These are phyloP conservation scores for Craniophora ligustri DNA, from an alignment of 2,888 invertebrate species.

Conservation along the genomic window DNA sequence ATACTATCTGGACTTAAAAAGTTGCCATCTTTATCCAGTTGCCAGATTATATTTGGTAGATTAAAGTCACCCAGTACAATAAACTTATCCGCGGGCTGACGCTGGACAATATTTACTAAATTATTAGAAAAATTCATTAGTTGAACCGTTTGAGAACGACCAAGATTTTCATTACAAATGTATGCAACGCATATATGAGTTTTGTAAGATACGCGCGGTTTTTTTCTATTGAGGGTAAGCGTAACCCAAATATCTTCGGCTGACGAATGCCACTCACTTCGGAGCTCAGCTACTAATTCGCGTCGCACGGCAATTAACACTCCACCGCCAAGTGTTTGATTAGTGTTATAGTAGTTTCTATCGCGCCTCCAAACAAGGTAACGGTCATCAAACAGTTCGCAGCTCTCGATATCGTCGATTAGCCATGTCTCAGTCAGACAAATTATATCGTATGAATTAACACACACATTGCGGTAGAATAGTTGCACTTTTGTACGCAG, in stretches of 20 bases:
- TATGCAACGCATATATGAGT: constrained; percentile 11
- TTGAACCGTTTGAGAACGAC: background rate
- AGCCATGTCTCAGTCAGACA: constrained; percentile 11
- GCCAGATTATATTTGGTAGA: no score
- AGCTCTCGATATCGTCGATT: constrained; percentile 16
- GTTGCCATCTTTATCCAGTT: no score
- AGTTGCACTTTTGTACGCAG: constrained; percentile 1
- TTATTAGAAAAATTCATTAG: constrained; percentile 3
- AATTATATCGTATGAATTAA: background rate
- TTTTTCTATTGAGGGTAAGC: background rate
- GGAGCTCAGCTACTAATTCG: no score
- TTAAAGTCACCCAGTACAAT: no score
- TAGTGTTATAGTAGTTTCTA: no score
- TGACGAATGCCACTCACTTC: background rate
- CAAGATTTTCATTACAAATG: constrained; percentile 3
- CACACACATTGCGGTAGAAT: constrained; percentile 4
- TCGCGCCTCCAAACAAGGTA: no score
- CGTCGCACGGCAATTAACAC: no score
- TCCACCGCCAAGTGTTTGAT: no score
- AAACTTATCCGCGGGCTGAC: constrained; percentile 2
- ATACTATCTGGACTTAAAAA: background rate
- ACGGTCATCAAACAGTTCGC: no score
- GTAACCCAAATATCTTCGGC: constrained; percentile 13
- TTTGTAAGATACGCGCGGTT: constrained; percentile 1
- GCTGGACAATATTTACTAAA: background rate